phyloP scores from a whole-genome alignment of 2,797 vertebrate species.

The Siniperca undulata region DNA sequence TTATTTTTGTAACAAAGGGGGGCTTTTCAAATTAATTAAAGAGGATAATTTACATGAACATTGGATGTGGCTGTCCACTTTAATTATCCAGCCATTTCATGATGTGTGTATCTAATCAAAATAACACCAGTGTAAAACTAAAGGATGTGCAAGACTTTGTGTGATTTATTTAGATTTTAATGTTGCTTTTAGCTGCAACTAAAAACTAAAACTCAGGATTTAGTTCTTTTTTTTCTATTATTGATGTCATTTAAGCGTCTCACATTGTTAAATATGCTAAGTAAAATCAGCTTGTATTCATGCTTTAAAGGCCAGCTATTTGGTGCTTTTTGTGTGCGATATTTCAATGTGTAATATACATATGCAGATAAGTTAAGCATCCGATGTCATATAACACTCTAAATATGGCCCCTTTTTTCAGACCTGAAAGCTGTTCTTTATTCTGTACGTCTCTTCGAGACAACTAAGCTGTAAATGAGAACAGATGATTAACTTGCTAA shows the following conservation, averaged over 20 bases:
- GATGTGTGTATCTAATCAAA: conserved; percentile 71
- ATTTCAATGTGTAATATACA: conserved; percentile 60
- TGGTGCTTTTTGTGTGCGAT: conserved; percentile 32
- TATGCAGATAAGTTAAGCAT: conserved; percentile 73
- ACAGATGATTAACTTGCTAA: conserved; percentile 89
- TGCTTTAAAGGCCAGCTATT: conserved; percentile 33
- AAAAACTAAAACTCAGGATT: conserved; percentile 41
- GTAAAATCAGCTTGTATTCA: conserved; percentile 39
- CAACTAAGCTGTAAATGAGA: conserved; percentile 86
- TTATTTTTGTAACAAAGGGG: conserved; percentile 71
- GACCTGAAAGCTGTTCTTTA: conserved; percentile 79
- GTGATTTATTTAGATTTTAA: conserved; percentile 46
- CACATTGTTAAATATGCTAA: conserved; percentile 11
- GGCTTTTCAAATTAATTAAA: conserved; percentile 81
- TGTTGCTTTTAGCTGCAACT: conserved; percentile 19
- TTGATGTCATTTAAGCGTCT: conserved; percentile 5
- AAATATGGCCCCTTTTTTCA: conserved; percentile 75
- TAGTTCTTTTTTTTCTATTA: not conserved
- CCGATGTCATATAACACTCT: conserved; percentile 69
- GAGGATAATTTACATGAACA: conserved; percentile 73
- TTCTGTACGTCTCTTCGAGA: conserved; percentile 79
- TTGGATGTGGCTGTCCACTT: conserved; percentile 74
- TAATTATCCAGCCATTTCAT: conserved; percentile 73
- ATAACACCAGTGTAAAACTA: conserved; percentile 52
- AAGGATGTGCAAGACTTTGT: conserved; percentile 15